Conservation (phyloP, 2,113 vertebrate genomes). For the Pangasianodon gigas region DNA sequence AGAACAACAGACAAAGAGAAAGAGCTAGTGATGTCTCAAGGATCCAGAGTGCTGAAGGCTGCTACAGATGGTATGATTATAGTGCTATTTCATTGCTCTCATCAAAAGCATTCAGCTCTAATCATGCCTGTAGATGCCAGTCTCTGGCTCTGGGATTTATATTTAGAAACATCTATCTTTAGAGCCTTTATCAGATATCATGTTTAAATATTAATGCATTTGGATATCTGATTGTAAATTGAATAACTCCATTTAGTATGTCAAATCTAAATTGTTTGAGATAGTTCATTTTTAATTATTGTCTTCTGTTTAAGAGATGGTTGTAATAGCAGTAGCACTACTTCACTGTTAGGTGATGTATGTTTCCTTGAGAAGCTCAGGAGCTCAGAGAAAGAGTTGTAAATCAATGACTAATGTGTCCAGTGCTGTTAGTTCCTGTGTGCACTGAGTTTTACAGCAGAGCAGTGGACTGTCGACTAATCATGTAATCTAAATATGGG, state of each 20-base stretch:
- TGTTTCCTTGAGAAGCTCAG: neutral
- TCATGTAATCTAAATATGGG: neutral
- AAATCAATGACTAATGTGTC: conserved; percentile 16
- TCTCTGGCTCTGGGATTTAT: conserved; percentile 4
- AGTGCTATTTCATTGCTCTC: conserved; percentile 14
- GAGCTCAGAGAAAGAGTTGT: neutral
- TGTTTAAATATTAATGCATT: neutral
- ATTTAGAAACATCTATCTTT: conserved; percentile 15
- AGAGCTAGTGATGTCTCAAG: neutral
- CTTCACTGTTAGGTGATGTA: neutral
- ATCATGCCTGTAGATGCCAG: neutral
- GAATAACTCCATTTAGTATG: neutral
- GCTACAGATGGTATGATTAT: conserved; percentile 21
- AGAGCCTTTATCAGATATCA: neutral
- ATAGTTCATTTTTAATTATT: neutral
- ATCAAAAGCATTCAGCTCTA: conserved; percentile 29
- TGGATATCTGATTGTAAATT: neutral
- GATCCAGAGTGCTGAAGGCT: neutral
- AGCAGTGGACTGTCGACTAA: neutral
- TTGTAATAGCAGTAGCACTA: neutral
- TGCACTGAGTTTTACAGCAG: neutral
- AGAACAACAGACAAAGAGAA: neutral
- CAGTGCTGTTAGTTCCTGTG: neutral
- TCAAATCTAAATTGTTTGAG: neutral
- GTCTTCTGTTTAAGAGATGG: neutral